These are phyloP conservation scores for Xenopus laevis DNA, from an alignment of 2,113 vertebrate species.

Conservation along the genomic window DNA sequence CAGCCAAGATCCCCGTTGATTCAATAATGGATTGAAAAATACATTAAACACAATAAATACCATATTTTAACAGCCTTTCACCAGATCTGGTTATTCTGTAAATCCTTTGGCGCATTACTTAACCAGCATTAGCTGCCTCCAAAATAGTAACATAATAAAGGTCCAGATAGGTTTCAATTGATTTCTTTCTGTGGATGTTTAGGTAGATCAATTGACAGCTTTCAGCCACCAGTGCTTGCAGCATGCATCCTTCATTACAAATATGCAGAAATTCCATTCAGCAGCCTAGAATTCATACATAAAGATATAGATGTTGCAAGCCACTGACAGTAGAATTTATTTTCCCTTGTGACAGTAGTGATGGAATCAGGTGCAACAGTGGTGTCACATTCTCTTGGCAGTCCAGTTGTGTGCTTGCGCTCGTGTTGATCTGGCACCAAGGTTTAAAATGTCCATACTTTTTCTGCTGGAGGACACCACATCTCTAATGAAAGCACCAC, in stretches of 20 bases:
- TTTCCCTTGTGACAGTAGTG: neutral
- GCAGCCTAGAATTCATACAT: neutral
- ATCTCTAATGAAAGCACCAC: slow-evolving; percentile 82
- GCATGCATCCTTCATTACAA: slow-evolving; percentile 9
- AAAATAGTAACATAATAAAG: neutral
- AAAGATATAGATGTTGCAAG: neutral
- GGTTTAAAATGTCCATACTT: slow-evolving; percentile 84
- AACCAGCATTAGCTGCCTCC: neutral
- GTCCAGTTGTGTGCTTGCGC: slow-evolving; percentile 62
- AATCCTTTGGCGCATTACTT: neutral
- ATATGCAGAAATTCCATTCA: slow-evolving; percentile 40
- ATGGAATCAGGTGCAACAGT: neutral
- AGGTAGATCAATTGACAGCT: neutral
- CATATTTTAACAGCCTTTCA: neutral
- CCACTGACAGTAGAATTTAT: no score
- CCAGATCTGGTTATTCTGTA: neutral
- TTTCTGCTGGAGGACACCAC: slow-evolving; percentile 87
- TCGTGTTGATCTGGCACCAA: slow-evolving; percentile 63
- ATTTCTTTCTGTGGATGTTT: neutral
- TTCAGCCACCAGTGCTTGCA: neutral
- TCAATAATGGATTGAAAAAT: neutral
- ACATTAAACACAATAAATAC: neutral
- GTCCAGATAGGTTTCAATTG: neutral
- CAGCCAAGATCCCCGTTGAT: neutral
- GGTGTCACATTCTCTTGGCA: slow-evolving; percentile 48